Percentiles rank a stretch among this genome's conserved stretches.
phyloP scores from a whole-genome alignment of 2,113 vertebrate species.

The Urocynchramus pylzowi region DNA sequence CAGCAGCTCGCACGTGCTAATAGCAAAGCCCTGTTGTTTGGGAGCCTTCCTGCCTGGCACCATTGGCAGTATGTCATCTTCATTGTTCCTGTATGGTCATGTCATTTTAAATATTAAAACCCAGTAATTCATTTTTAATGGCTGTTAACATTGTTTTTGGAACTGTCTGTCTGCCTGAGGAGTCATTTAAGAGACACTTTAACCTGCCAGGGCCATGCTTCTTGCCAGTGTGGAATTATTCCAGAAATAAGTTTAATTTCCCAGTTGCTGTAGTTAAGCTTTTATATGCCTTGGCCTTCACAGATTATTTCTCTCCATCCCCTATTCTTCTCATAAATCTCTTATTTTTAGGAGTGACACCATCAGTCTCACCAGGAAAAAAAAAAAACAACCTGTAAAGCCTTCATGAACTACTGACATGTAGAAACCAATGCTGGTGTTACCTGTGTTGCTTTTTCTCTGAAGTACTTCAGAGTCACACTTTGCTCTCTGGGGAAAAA shows the following conservation, averaged over 20 bases:
- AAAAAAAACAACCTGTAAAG: background rate
- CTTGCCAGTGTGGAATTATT: slow-evolving; percentile 56
- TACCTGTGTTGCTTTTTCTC: background rate
- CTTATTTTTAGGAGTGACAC: background rate
- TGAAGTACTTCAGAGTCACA: background rate
- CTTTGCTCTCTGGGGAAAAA: background rate
- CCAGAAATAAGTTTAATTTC: slow-evolving; percentile 44
- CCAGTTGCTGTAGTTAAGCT: slow-evolving; percentile 4
- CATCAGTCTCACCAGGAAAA: background rate
- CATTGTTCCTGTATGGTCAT: slow-evolving; percentile 31
- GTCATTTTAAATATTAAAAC: slow-evolving; percentile 59
- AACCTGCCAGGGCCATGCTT: slow-evolving; percentile 38
- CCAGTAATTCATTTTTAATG: slow-evolving; percentile 61
- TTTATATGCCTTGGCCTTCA: background rate
- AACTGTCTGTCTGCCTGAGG: slow-evolving; percentile 46
- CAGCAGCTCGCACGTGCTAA: background rate
- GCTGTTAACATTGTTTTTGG: slow-evolving; percentile 59
- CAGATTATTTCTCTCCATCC: background rate
- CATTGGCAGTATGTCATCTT: background rate
- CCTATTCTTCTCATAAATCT: background rate
- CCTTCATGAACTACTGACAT: background rate
- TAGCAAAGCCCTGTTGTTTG: background rate
- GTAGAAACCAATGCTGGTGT: background rate
- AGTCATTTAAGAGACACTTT: slow-evolving; percentile 51
- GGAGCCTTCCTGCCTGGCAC: slow-evolving; percentile 25